Conservation (phyloP, 1,140 invertebrate species). For the Diprion similis region DNA sequence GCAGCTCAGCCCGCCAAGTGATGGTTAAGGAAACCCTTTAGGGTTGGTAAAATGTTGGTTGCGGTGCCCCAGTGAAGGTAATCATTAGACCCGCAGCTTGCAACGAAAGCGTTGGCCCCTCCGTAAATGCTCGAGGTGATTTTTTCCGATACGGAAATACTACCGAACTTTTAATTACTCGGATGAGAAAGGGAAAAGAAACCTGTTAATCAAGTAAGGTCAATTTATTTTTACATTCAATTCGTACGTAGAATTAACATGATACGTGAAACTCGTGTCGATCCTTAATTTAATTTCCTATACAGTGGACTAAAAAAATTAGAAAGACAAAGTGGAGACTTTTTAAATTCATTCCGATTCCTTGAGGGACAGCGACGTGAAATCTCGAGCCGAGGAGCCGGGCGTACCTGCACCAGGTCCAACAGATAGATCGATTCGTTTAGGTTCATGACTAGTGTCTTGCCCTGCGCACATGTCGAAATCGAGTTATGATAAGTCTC, state of each 20-base stretch:
- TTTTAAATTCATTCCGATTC: no score
- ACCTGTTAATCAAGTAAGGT: no score
- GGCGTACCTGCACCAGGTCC: background rate
- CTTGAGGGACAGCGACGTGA: background rate
- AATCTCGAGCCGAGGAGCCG: background rate
- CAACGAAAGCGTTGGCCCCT: background rate
- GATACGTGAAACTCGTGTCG: no score
- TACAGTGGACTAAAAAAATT: no score
- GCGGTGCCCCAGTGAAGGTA: background rate
- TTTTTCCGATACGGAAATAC: background rate
- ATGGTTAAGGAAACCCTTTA: background rate
- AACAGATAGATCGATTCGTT: constrained; percentile 7
- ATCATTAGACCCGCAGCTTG: background rate
- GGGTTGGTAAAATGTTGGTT: background rate
- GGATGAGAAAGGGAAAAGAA: no score
- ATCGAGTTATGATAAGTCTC: constrained; percentile 14
- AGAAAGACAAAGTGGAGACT: no score
- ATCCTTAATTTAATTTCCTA: no score
- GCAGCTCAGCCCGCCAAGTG: background rate
- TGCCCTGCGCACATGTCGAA: constrained; percentile 8
- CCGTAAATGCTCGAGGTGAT: background rate
- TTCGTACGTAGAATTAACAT: no score
- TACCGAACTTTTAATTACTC: no score
- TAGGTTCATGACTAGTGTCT: constrained; percentile 14
- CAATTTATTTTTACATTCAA: no score